Conservation (phyloP, 2,113 vertebrate genomes). For the Salvelinus namaycush region DNA sequence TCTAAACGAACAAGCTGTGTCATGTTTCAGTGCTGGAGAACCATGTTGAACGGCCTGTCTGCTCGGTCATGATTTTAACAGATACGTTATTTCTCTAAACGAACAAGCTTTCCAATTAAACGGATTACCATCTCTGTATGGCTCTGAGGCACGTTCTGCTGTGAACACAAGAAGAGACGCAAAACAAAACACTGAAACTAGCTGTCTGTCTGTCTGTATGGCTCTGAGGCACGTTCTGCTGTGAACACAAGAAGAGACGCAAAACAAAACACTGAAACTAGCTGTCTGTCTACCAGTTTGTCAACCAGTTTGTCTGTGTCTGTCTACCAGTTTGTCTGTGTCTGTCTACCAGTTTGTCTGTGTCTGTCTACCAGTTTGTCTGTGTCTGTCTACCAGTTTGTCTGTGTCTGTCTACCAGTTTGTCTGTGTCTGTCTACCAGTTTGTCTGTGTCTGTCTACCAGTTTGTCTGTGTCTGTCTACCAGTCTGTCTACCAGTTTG, state of each 20-base stretch:
- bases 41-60: slow-evolving; percentile 6
- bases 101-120: slow-evolving; percentile 16
- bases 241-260: no score
- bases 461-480: not conserved
- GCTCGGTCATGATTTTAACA: slow-evolving; percentile 3
- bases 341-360: no score
- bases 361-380: not conserved
- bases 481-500: accelerated
- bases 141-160: not conserved
- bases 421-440: no score
- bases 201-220: not conserved
- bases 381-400: no score
- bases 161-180: not conserved
- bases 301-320: no score
- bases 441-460: no score
- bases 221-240: no score
- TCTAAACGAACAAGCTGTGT: not conserved
- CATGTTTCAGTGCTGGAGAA: not conserved
- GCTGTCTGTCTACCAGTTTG: not conserved
- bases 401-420: no score
- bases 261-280: no score
- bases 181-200: not conserved
- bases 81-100: slow-evolving; percentile 2
- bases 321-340: not conserved
- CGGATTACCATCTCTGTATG: slow-evolving; percentile 1